Base-by-base conservation (phyloP, 2,113 vertebrate species). In the Nicator chloris region DNA sequence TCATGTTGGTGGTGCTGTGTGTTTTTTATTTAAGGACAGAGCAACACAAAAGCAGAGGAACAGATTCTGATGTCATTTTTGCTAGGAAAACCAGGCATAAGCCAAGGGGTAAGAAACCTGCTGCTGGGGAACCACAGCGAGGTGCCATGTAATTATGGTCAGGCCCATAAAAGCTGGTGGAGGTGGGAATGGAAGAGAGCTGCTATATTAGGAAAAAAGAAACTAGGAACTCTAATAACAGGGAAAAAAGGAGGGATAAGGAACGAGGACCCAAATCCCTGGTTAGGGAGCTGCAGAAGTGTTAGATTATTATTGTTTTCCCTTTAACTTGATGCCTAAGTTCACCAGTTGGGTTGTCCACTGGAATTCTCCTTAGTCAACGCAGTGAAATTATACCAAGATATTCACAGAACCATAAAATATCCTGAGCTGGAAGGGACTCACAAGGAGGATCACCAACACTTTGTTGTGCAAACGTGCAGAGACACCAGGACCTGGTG, bases 331-430 rank as follows among this genome's bases (percentile, higher is more conserved):
- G 31, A 6, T 88, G 14, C 30, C 40, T 61, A 16, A 5, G 1
- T 63, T 68, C 49, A 12, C 31, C 20, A 4, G 9, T 7, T 22
- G 31, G 13, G n/a, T 23, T 33, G 23, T 3, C 16, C 50, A n/a
- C 24, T 47, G 65, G 56, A 78, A 75, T 27, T 51, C 19, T 86
- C 27, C 47, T 51, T 0, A 0, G 24, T 66, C 26, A 15, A 9
- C 0, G 0, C 0, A 0, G 13, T 45, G 23, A 28, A 63, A 14
- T 63, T n/a, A 44, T 7, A 33, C 26, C 60, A 28, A 53, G 23
- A 42, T 27, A 30, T 4, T 12, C 7, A 56, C 0, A 31, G 35
- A 70, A 33, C 33, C 56, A 42, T 12, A 37, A 61, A 37, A 56
- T 12, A 35, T 7, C 49, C 42, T 56, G 42, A 37, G 5, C 0